A percentile compares a stretch with the other conserved stretches of the same genome.
These are phyloP conservation scores for Setipinna tenuifilis DNA, from an alignment of 2,797 vertebrate species.

Conservation along the genomic window DNA sequence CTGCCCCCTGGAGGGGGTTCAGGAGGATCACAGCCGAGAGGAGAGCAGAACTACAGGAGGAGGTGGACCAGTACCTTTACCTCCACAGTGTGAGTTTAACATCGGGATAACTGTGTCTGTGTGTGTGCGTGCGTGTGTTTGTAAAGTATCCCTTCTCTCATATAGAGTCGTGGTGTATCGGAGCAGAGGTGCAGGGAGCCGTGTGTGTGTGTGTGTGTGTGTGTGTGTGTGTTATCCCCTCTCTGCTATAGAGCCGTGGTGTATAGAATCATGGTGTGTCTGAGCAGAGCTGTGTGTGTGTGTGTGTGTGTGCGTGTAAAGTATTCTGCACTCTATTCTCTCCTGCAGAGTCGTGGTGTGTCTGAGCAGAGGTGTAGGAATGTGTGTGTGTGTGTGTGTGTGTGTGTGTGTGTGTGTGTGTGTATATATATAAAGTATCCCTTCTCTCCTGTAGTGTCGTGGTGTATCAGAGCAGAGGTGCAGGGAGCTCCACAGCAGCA, in stretches of 20 bases:
- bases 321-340: not conserved
- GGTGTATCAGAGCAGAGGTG: constrained; percentile 77
- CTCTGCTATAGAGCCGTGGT: too few species aligned
- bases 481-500: constrained; percentile 79
- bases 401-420: constrained; percentile 11
- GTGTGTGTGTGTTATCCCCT: too few species aligned
- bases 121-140: not conserved
- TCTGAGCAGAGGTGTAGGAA: not conserved
- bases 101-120: too few species aligned
- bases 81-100: constrained; percentile 78
- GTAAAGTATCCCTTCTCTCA: not conserved
- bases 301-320: not conserved
- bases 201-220: not conserved
- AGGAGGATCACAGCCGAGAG: constrained; percentile 79
- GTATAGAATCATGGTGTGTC: too few species aligned
- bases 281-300: not conserved
- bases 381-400: not conserved
- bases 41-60: constrained; percentile 79
- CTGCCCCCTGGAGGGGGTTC: constrained; percentile 76
- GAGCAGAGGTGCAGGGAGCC: too few species aligned
- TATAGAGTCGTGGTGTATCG: not conserved
- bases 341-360: not conserved
- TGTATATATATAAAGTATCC: not conserved
- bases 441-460: constrained; percentile 65
- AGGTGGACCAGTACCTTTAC: constrained; percentile 81